Percentiles rank a stretch among this genome's conserved stretches.
Evolutionary conservation across 2,113 vertebrate species (phyloP).

Genomic region (Corvus cornix): DNA sequence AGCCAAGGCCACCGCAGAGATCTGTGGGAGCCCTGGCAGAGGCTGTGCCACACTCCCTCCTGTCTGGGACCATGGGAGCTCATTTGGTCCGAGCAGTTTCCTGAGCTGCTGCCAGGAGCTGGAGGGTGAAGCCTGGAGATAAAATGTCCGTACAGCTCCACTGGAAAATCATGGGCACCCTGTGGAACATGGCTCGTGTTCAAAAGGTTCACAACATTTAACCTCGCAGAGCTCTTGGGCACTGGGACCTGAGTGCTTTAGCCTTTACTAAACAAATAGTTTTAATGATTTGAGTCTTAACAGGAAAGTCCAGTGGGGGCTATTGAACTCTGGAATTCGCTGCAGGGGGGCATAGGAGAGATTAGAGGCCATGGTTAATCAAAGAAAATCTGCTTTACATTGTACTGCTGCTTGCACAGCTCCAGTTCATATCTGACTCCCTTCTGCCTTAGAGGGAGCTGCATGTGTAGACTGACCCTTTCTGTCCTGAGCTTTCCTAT

Average conservation of each 20-base stretch:
- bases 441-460: constrained; percentile 12
- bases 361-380: constrained; percentile 55
- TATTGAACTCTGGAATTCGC: constrained; percentile 67
- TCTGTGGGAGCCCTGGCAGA: not conserved
- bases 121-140: not conserved
- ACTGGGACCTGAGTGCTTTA: constrained; percentile 37
- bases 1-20: not conserved
- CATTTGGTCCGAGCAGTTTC: not conserved
- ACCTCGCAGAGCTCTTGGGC: not conserved
- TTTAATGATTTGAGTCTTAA: constrained; percentile 60
- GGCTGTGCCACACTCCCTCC: not conserved
- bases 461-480: not conserved
- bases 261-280: constrained; percentile 57
- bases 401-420: not conserved
- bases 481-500: not conserved
- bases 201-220: constrained; percentile 18
- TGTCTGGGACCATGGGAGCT: not conserved
- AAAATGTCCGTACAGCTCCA: not conserved
- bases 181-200: not conserved
- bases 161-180: not conserved
- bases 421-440: not conserved
- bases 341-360: constrained; percentile 57
- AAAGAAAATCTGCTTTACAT: constrained; percentile 53
- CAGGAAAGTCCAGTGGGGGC: constrained; percentile 56
- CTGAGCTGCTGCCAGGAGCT: not conserved